Conservation (phyloP, 2,113 vertebrate genomes). For the Cyprinodon variegatus region DNA sequence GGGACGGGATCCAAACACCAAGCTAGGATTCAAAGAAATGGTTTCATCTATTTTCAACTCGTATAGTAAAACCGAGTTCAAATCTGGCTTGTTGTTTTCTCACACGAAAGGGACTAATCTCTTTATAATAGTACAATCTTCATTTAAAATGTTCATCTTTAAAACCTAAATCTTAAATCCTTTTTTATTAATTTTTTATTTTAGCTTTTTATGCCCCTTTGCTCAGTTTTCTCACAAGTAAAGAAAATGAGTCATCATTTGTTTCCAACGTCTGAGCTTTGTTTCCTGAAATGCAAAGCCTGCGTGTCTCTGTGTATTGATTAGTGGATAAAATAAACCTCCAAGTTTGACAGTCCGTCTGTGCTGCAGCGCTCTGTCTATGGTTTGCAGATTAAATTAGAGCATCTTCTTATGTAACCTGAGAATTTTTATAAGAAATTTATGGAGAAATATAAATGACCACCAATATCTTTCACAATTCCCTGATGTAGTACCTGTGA, state of each 20-base stretch:
- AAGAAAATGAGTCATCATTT: conserved; percentile 15
- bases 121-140: background rate
- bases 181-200: background rate
- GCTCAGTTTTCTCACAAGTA: background rate
- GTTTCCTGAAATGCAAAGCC: conserved; percentile 28
- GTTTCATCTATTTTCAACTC: background rate
- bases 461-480: background rate
- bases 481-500: background rate
- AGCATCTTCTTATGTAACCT: background rate
- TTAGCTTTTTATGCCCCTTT: background rate
- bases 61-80: background rate
- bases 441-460: background rate
- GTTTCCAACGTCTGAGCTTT: conserved; percentile 3
- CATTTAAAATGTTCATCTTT: no score
- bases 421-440: background rate
- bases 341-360: conserved; percentile 12
- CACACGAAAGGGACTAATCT: background rate
- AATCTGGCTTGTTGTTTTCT: background rate
- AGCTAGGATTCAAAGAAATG: accelerated
- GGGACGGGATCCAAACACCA: background rate
- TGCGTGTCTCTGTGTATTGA: conserved; percentile 51
- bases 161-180: background rate
- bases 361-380: background rate
- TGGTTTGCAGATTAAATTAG: background rate
- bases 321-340: conserved; percentile 26